Evolutionary conservation across 2,888 invertebrate genomes (phyloP), one percentile per base, ranked within the genome.

Genomic region (Catonia carolina): DNA sequence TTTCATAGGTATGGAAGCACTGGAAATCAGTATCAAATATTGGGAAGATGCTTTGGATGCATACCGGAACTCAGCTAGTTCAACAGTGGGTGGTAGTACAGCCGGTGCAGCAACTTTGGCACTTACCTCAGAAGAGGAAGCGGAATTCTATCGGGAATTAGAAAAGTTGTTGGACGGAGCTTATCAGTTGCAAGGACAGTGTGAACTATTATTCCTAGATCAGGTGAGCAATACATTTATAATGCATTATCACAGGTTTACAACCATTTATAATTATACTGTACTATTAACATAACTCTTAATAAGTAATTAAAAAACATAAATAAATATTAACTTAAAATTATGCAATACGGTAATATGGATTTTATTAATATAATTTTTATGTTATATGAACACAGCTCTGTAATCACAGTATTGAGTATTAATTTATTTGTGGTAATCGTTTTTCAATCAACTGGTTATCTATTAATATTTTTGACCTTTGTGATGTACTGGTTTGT

Each of bases 41-140:
- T 96, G 95, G 95, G 95, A 97, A 73, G 94, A 96, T 73, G 94
- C 95, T 10, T 74, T 96, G 63, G 84, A 87, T 0, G 83, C 88
- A 36, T 91, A 91, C 69, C 74, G 81, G 15, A 69, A 73, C 60
- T 78, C 80, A 53, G 78, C 80, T 68, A 77, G 81, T 66, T 57
- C 56, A 8, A 72, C 73, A 37, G 27, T 8, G 8, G 27, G 5
- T 27, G 27, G 27, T 6, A 69, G 73, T 60, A 78, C 80, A 53
- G 78, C 80, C 68, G 77, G 81, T 66, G 57, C 56, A 8, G 72
- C 73, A 37, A 79, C 85, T 1, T 74, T 84, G 45, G 82, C 86
- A 31, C 78, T 90, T 63, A 84, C 89, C 8, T 85, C 88, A 18
- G 91, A 92, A 71, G 91, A 92, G 71, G 92, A 92, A 70, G 86